Evolutionary conservation across 2,113 vertebrate species (phyloP).

Genomic region (Mus spicilegus): DNA sequence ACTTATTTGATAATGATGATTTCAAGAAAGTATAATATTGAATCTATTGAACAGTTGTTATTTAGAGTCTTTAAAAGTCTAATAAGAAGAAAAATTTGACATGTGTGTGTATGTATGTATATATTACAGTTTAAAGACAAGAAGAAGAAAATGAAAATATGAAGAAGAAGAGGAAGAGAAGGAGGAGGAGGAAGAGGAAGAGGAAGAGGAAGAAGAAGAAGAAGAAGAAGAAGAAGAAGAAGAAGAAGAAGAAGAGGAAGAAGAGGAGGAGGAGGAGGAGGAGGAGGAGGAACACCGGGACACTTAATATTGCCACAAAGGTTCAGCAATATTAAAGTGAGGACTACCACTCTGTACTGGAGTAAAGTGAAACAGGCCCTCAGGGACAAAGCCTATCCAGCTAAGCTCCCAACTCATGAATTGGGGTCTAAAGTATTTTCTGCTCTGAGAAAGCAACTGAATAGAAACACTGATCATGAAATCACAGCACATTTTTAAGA

Average conservation of each 20-base stretch:
- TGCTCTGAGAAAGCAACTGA: not conserved
- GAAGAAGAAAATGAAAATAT: too few relatives aligned
- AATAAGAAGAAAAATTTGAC: not conserved
- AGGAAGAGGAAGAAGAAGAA: too few relatives aligned
- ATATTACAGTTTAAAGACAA: not conserved
- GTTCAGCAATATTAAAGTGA: not conserved
- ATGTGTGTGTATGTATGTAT: not conserved
- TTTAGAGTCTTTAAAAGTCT: not conserved
- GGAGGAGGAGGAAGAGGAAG: too few relatives aligned
- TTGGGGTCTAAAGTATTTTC: not conserved
- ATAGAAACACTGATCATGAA: not conserved
- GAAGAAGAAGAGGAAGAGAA: not conserved
- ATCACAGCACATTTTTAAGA: constrained; percentile 35
- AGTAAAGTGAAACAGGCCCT: not conserved
- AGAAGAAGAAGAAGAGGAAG: too few relatives aligned
- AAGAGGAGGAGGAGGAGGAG: too few relatives aligned
- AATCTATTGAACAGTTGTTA: not conserved
- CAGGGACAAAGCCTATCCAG: not conserved
- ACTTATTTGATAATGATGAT: not conserved
- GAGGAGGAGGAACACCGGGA: not conserved
- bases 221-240: too few relatives aligned
- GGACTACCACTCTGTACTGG: not conserved
- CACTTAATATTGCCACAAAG: not conserved
- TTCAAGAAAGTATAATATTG: not conserved
- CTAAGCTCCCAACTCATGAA: not conserved